Conservation (phyloP, 1,140 invertebrate genomes). For the Eumeta japonica region DNA sequence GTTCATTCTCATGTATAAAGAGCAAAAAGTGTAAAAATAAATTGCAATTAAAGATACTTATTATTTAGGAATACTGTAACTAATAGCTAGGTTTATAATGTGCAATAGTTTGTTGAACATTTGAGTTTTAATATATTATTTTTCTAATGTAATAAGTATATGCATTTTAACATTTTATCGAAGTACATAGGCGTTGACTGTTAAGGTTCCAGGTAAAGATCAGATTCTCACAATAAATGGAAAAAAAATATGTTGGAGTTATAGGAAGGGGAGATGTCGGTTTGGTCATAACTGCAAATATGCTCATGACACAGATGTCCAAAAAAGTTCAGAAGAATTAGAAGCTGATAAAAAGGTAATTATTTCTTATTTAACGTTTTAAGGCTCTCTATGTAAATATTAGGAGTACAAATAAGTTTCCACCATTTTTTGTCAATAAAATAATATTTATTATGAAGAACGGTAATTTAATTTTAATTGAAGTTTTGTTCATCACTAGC, state of each 20-base stretch:
- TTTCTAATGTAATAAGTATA: constrained; percentile 9
- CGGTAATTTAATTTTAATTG: no score
- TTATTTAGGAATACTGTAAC: no score
- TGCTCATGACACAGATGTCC: constrained; percentile 86
- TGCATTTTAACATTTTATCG: constrained; percentile 48
- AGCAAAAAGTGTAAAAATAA: no score
- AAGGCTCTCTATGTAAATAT: no score
- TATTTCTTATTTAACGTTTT: constrained; percentile 1
- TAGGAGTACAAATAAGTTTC: no score
- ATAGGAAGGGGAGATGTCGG: constrained; percentile 83
- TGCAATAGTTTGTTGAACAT: no score
- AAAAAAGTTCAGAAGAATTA: constrained; percentile 59
- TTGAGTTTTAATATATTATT: not conserved
- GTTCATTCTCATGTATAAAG: no score
- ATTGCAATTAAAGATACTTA: no score
- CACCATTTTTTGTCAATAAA: no score
- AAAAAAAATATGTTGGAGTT: constrained; percentile 91
- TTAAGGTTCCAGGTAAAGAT: constrained; percentile 65
- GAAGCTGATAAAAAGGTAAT: constrained; percentile 58
- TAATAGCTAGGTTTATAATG: no score
- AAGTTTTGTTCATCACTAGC: no score
- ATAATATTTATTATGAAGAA: no score
- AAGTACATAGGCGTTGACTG: constrained; percentile 59
- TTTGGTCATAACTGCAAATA: constrained; percentile 92
- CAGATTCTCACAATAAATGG: constrained; percentile 78